Conservation (phyloP, 2,888 invertebrate species). For the Morpho achilles region DNA sequence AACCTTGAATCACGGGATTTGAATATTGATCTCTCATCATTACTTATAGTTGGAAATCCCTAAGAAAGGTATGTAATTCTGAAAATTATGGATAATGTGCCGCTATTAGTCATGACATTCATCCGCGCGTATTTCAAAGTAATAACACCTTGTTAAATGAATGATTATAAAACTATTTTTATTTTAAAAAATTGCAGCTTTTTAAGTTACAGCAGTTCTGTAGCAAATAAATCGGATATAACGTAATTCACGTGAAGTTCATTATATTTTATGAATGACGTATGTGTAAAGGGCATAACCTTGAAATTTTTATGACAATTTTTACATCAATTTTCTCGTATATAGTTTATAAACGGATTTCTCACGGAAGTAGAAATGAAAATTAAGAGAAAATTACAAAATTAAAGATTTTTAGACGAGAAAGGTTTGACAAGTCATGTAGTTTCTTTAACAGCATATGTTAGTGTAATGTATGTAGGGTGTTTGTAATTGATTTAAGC, state of each 20-base stretch:
- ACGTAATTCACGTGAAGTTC: too few relatives aligned
- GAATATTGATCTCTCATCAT: slow-evolving; percentile 59
- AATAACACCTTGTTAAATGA: not conserved
- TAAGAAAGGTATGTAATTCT: slow-evolving; percentile 14
- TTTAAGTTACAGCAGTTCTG: too few relatives aligned
- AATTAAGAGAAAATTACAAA: too few relatives aligned
- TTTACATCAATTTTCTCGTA: too few relatives aligned
- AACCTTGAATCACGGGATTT: slow-evolving; percentile 78
- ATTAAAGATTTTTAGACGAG: too few relatives aligned
- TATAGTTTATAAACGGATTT: too few relatives aligned
- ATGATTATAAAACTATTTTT: not conserved
- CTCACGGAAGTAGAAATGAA: too few relatives aligned
- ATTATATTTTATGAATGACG: slow-evolving; percentile 1
- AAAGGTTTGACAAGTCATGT: too few relatives aligned
- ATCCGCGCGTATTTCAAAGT: slow-evolving; percentile 1
- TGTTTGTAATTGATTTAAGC: too few relatives aligned
- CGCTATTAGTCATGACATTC: slow-evolving; percentile 9
- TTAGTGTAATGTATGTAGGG: too few relatives aligned
- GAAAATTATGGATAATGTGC: not conserved
- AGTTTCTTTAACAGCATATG: too few relatives aligned
- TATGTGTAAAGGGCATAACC: slow-evolving; percentile 6
- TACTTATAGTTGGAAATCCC: slow-evolving; percentile 25
- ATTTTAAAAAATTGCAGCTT: not conserved
- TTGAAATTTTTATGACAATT: slow-evolving; percentile 8
- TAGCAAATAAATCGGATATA: too few relatives aligned